Evolutionary conservation across 2,113 vertebrate species (phyloP).

Genomic region (Planiliza haematocheilus): DNA sequence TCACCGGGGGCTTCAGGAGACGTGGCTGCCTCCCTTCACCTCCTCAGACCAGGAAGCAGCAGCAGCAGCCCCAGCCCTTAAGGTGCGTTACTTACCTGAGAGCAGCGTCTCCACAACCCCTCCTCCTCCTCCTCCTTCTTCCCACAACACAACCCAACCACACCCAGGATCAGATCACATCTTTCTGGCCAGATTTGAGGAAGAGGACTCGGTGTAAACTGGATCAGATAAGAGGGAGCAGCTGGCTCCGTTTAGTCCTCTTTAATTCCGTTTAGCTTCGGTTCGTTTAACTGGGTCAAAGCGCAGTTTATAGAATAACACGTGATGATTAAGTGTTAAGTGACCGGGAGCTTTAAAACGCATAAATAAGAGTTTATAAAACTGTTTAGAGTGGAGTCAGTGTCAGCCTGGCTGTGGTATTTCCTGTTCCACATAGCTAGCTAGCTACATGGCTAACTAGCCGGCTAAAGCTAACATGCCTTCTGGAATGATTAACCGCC

Average conservation of each 20-base stretch:
- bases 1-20: constrained; percentile 18
- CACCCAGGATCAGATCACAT: constrained; percentile 23
- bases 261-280: no score
- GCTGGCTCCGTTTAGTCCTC: no score
- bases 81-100: background rate
- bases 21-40: constrained; percentile 53
- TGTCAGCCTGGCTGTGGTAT: constrained; percentile 28
- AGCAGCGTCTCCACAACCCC: no score
- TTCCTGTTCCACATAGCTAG: constrained; percentile 65
- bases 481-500: constrained; percentile 35
- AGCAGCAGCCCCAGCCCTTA: constrained; percentile 2
- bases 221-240: no score
- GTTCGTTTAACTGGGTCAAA: no score
- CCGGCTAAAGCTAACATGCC: constrained; percentile 60
- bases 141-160: no score
- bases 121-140: no score
- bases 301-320: no score
- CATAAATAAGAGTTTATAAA: background rate
- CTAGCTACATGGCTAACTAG: constrained; percentile 57
- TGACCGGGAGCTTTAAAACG: background rate
- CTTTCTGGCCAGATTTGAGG: background rate
- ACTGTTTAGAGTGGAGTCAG: background rate
- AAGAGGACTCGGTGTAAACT: no score
- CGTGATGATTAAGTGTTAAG: background rate
- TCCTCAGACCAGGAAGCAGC: constrained; percentile 40